phyloP scores from a whole-genome alignment of 2,113 vertebrate genomes.

The Grantiella picta region DNA sequence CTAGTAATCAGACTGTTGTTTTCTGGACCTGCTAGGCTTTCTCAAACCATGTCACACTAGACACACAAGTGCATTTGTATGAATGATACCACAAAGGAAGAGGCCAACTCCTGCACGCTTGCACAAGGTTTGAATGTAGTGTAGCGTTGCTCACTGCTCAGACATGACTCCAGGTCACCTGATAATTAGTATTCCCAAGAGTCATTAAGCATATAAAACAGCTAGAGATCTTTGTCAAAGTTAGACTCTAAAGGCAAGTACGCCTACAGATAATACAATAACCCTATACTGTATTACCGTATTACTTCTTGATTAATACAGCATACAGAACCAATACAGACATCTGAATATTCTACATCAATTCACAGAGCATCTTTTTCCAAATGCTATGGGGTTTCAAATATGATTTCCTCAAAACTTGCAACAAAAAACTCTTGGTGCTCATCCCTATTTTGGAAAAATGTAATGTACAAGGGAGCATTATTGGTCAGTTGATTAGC shows the following conservation, averaged over 20 bases:
- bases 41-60: neutral
- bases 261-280: neutral
- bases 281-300: neutral
- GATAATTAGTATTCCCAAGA: neutral
- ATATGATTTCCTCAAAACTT: neutral
- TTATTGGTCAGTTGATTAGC: neutral
- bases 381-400: neutral
- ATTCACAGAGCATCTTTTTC: neutral
- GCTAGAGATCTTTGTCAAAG: neutral
- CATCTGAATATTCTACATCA: neutral
- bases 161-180: neutral
- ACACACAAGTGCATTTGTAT: neutral
- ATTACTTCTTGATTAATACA: neutral
- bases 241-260: neutral
- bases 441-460: neutral
- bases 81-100: neutral
- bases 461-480: neutral
- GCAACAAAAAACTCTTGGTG: neutral
- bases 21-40: neutral
- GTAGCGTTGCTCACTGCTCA: neutral
- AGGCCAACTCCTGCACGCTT: neutral
- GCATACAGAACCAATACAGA: neutral
- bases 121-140: neutral
- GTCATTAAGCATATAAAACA: neutral
- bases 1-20: neutral